phyloP scores from a whole-genome alignment of 2,113 vertebrate genomes.

The Phrynocephalus versicolor region DNA sequence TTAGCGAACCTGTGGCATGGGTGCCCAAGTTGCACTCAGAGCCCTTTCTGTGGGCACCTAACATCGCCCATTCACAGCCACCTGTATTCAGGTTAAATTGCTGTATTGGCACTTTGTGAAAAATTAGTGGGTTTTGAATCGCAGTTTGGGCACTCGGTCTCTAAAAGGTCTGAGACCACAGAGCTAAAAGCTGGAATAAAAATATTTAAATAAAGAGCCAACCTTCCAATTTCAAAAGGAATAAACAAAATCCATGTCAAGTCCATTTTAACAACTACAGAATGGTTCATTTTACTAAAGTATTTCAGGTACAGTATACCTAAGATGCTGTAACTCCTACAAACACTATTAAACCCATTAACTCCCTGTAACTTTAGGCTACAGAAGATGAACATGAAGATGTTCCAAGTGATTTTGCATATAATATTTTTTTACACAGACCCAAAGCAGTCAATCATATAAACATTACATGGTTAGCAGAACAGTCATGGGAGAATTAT shows the following conservation, averaged over 20 bases:
- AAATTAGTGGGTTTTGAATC: too few relatives aligned
- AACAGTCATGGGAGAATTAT: not conserved
- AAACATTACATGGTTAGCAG: not conserved
- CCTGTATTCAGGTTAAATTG: too few relatives aligned
- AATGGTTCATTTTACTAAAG: not conserved
- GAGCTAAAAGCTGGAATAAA: not conserved
- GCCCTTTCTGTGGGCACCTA: too few relatives aligned
- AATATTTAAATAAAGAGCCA: constrained; percentile 21
- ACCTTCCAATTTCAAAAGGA: constrained; percentile 9
- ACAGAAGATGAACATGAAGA: not conserved
- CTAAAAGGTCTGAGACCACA: too few relatives aligned
- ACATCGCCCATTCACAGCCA: too few relatives aligned
- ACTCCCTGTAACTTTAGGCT: fast-evolving
- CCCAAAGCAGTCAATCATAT: not conserved
- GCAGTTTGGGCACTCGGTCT: too few relatives aligned
- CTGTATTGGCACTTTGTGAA: too few relatives aligned
- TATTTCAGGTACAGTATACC: constrained; percentile 6
- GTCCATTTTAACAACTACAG: constrained; percentile 22
- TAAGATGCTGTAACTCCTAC: not conserved
- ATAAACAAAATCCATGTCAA: constrained; percentile 23
- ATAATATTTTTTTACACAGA: not conserved
- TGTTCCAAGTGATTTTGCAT: not conserved
- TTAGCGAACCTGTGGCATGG: too few relatives aligned
- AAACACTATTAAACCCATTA: not conserved
- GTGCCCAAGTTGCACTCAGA: too few relatives aligned